A percentile compares a stretch with the other conserved stretches of the same genome.
These are phyloP conservation scores for Frieseomelitta varia DNA, from an alignment of 1,140 invertebrate species.

Conservation along the genomic window DNA sequence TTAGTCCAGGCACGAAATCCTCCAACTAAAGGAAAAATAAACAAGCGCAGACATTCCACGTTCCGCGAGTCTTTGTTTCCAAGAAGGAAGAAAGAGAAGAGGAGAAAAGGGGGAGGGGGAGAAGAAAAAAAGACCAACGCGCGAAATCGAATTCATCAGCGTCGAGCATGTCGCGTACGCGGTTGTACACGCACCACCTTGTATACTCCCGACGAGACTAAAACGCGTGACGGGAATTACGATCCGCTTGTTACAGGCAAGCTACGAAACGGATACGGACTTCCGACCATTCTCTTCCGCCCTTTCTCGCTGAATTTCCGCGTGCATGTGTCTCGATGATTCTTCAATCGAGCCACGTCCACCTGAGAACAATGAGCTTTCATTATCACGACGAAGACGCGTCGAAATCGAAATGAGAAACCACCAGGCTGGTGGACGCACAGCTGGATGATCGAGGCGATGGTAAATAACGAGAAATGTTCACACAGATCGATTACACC, in stretches of 20 bases:
- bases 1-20: background rate
- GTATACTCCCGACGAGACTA: background rate
- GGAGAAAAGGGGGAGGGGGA: background rate
- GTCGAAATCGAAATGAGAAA: background rate
- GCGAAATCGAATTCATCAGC: background rate
- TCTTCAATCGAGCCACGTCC: slow-evolving; percentile 19
- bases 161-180: background rate
- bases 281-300: slow-evolving; percentile 42
- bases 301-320: slow-evolving; percentile 40
- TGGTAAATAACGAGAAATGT: background rate
- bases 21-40: background rate
- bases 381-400: background rate
- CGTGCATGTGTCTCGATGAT: slow-evolving; percentile 18
- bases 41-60: background rate
- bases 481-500: background rate
- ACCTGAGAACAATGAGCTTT: slow-evolving; percentile 5
- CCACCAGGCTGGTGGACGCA: background rate
- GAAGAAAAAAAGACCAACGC: background rate
- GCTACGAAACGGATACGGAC: slow-evolving; percentile 34
- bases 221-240: slow-evolving; percentile 30
- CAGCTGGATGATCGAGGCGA: background rate
- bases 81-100: no score
- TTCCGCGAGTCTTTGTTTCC: background rate
- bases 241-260: background rate
- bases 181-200: background rate